Evolutionary conservation across 2,113 vertebrate species (phyloP), one percentile per base, ranked within the genome.

Genomic region (Gadus macrocephalus): DNA sequence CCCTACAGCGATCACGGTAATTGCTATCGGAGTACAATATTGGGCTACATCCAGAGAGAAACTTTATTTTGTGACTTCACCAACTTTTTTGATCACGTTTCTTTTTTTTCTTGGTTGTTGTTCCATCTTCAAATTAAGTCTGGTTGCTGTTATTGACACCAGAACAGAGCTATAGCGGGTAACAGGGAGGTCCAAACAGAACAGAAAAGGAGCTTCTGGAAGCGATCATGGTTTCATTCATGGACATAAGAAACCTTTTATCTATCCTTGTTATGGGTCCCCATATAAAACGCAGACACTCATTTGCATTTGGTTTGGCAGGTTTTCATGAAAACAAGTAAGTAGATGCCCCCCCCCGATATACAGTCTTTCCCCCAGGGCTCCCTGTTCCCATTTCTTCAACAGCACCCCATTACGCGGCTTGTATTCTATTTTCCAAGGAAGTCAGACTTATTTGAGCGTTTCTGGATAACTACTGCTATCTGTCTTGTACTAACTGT

Each of bases 101-200:
- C 2, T 1, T 49, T 14, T 9, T 9, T 49, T 49, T 77, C 73
- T 67, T 58, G 35, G 72, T 69, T 74, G 72, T 70, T 67, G 71
- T 74, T 31, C 11, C 78, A 73, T 82, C 72, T 25, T 76, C 11
- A 17, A 69, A 86, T 83, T 86, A 87, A 74, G 75, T 67, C 42
- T 55, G 62, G 73, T 79, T 25, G 28, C 73, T 75, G 85, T 76
- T 81, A 82, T 84, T 31, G 63, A 81, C 66, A 73, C 70, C 65
- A 72, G 85, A 76, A 89, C 88, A 81, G 77, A 82, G 42, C 7
- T 84, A 85, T 69, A 67, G 87, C 83, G 74, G 81, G 89, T 89
- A 70, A 76, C 67, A 59, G 38, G 72, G 61, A 63, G 86, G 81
- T 82, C 87, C 84, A 86, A 80, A 85, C 77, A 75, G 59, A 69